Evolutionary conservation across 2,888 invertebrate species (phyloP).

Genomic region (Cyaniris semiargus): DNA sequence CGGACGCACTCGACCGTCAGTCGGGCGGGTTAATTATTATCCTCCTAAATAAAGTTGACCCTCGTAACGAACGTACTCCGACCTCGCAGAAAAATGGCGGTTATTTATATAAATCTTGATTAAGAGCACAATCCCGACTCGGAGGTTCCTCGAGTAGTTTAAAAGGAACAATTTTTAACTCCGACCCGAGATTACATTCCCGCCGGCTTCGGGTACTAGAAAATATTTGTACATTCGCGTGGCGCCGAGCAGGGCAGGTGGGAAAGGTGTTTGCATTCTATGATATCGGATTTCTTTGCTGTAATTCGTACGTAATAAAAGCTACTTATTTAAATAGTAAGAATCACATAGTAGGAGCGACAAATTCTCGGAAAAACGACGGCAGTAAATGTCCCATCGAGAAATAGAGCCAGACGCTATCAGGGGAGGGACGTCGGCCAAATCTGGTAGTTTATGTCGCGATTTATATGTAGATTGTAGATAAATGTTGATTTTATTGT

Average conservation of each 20-base stretch:
- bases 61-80: constrained; percentile 2
- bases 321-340: background rate
- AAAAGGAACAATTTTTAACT: constrained; percentile 27
- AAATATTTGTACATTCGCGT: background rate
- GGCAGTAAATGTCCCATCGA: background rate
- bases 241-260: background rate
- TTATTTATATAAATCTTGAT: constrained; percentile 29
- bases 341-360: background rate
- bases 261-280: background rate
- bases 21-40: constrained; percentile 47
- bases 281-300: background rate
- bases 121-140: constrained; percentile 22
- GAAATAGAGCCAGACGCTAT: background rate
- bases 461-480: constrained; percentile 8
- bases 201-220: background rate
- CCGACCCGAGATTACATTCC: constrained; percentile 8
- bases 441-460: constrained; percentile 2
- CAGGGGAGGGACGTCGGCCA: background rate
- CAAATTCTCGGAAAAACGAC: background rate
- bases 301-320: background rate
- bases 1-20: constrained; percentile 51
- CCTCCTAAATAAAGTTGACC: constrained; percentile 14
- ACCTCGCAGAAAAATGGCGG: background rate
- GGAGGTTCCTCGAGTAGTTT: constrained; percentile 6
- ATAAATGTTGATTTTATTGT: constrained; percentile 21